Evolutionary conservation across 2,888 invertebrate genomes (phyloP), one percentile per base, ranked within the genome.

Genomic region (Drosophila pseudotalamancana): DNA sequence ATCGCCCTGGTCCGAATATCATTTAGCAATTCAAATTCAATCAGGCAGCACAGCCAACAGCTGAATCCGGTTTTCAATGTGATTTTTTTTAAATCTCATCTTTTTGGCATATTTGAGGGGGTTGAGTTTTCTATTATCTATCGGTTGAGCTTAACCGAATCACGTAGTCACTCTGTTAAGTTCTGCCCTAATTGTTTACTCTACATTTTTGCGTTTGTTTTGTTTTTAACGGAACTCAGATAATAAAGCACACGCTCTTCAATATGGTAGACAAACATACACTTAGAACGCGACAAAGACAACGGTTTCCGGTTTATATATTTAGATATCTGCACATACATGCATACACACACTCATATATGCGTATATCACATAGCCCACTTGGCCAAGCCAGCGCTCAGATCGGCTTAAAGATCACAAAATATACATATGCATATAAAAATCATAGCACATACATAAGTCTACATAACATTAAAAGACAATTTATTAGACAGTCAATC

Each of bases 1-100:
- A 81, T 82, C 70, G 74, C 43, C 46, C 42, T 37, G 46, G 43
- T 42, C 35, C 55, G 31, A 43, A 56, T 40, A 69, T 60, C 72
- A 69, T 88, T 82, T 88, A 84, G 84, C 77, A 82, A 82, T 82
- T 86, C 80, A 88, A 80, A 80, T 86, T 81, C 85, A 87, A 84
- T 73, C 87, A 71, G 79, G 49, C 54, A 57, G 40, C 53, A 42
- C 4, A 19, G 25, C 23, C 23, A 34, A 12, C 48, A 46, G 57
- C 55, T 65, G 55, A 56, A 72, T 57, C 54, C 69, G 60, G 62
- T 67, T 66, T 62, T 55, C 34, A 31, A 62, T n/a, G n/a, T n/a
- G 40, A 48, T 67, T 63, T 55, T 72, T 34, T 45, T 63, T 61
- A 67, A 59, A 56, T 63, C 50, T 29, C 25, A 56, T 63, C 45